Percentiles rank a stretch among this genome's conserved stretches.
These are phyloP conservation scores for Phyto melanocephala DNA, from an alignment of 2,888 invertebrate species.

Conservation along the genomic window DNA sequence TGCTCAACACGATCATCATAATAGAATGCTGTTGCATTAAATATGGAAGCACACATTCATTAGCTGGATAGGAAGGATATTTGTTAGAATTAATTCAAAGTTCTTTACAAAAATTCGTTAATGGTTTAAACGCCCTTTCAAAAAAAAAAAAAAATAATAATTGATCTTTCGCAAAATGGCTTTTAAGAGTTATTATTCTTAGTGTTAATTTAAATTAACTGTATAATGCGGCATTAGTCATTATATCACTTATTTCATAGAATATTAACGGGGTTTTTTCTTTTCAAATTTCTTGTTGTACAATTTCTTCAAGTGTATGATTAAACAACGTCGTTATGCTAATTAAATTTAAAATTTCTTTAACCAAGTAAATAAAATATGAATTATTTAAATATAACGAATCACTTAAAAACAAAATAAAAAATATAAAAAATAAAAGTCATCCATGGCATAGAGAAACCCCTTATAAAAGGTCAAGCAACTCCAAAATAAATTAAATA, in stretches of 20 bases:
- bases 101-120: conserved; percentile 18
- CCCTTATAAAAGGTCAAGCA: not conserved
- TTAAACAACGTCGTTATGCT: not conserved
- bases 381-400: not conserved
- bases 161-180: not conserved
- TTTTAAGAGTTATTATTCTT: not conserved
- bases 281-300: too few species aligned
- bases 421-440: not conserved
- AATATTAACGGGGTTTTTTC: not conserved
- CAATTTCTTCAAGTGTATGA: not conserved
- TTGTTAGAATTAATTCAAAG: conserved; percentile 1
- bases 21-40: not conserved
- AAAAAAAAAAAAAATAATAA: too few species aligned
- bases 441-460: not conserved
- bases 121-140: conserved; percentile 35
- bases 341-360: not conserved
- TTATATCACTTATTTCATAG: not conserved
- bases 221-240: not conserved
- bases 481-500: not conserved
- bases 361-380: not conserved
- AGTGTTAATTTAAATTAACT: not conserved
- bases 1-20: not conserved
- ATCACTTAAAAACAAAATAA: not conserved
- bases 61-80: not conserved
- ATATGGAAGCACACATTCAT: conserved; percentile 17